These are phyloP conservation scores for Pachycephala philippinensis DNA, from an alignment of 2,113 vertebrate species.

Conservation along the genomic window DNA sequence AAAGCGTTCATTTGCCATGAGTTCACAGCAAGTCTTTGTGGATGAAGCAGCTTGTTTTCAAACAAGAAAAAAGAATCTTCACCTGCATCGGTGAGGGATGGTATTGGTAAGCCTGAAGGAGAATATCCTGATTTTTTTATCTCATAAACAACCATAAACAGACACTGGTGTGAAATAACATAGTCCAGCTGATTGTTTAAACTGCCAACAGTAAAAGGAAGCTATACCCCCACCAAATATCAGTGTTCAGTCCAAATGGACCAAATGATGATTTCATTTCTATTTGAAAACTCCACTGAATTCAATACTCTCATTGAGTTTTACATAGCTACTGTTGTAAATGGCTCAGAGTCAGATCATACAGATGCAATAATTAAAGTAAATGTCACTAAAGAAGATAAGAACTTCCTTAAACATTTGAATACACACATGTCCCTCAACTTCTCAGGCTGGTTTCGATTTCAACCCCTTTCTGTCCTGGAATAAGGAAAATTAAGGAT, in stretches of 20 bases:
- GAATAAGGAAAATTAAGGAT: background rate
- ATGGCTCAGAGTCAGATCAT: background rate
- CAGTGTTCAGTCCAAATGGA: background rate
- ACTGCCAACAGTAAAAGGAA: background rate
- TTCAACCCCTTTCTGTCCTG: background rate
- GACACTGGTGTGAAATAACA: background rate
- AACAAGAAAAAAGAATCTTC: background rate
- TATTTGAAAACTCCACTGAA: background rate
- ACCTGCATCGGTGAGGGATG: background rate
- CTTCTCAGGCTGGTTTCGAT: background rate
- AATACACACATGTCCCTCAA: background rate
- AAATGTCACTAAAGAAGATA: background rate
- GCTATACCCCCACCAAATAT: background rate
- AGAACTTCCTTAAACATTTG: background rate
- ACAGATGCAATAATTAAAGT: background rate
- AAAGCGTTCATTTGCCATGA: background rate
- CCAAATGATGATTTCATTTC: background rate
- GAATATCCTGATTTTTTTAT: background rate
- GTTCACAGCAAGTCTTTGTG: background rate
- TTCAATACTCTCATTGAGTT: background rate
- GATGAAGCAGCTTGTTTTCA: background rate
- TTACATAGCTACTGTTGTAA: background rate
- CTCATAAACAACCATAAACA: background rate
- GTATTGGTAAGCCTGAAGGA: background rate
- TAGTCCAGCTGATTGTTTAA: background rate